Base-by-base conservation (phyloP, 53 echinoderm and acorn worm genomes). In the Actinopyga echinites region DNA sequence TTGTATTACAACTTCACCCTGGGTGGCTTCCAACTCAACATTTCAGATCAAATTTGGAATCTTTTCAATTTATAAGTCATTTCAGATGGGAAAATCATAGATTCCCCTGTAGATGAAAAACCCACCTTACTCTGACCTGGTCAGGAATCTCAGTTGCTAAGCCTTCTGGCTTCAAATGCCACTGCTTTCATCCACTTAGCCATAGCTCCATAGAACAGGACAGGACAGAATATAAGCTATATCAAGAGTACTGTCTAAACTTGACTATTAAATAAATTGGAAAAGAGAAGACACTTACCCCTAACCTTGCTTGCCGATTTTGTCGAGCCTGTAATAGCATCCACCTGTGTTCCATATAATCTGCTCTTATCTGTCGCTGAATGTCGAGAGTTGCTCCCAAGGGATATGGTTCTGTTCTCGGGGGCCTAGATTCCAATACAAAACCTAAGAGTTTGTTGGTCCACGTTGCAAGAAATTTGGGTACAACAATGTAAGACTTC, bases 361-460 rank as follows among this genome's bases (percentile, higher is more conserved):
- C 95, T 77, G 87, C 68, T 43, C 95, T 77, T 84, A 93, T 93
- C 77, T 93, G 93, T 68, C 91, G 65, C 80, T 95, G 95, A 35
- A 95, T 84, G 64, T 95, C 95, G 56, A 89, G 40, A 20, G 96
- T 96, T 17, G 96, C 93, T 28, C 93, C 93, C 91, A 84, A 85
- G 0, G 91, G 91, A 0, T 89, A 23, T 4, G 87, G 40, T 30
- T 85, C 90, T 83, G 87, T 91, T 62, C 29, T 35, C 7, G 96
- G 93, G 11, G 93, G 91, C 11, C 79, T 71, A 4, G 96, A 88
- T 67, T 85, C 82, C 38, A 96, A 65, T 59, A 96, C 28, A 30
- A 90, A 83, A 1, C 93, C 91, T 15, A 96, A 71, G 8, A 71
- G 45, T 3, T 43, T 53, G 29, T 69, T 74, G 53, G 65, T 57